These are phyloP conservation scores for Daboia siamensis DNA, from an alignment of 2,113 vertebrate species.

Conservation along the genomic window DNA sequence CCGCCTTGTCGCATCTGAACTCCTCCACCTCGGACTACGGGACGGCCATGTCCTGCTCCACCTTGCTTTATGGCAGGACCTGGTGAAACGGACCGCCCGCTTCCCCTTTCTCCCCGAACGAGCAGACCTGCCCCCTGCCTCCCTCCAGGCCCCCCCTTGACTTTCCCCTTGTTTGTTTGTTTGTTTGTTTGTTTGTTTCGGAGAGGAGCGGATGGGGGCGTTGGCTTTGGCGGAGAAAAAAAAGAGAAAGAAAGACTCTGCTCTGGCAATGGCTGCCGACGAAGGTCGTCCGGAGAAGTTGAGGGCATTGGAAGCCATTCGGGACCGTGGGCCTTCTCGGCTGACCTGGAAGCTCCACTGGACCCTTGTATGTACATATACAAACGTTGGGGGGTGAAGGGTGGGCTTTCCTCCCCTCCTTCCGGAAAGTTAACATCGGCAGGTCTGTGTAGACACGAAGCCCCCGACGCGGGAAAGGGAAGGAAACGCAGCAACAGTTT, in stretches of 20 bases:
- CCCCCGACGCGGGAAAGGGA: conserved; percentile 37
- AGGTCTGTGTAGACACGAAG: conserved; percentile 41
- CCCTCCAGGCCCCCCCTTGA: not conserved
- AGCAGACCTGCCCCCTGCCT: too few species aligned
- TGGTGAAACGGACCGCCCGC: conserved; percentile 80
- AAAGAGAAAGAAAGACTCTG: conserved; percentile 32
- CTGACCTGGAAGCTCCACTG: conserved; percentile 25
- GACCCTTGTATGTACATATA: conserved; percentile 65
- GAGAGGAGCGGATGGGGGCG: not conserved
- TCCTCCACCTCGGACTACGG: conserved; percentile 94
- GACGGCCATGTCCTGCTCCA: conserved; percentile 93
- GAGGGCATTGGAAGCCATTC: conserved; percentile 37
- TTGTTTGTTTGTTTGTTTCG: conserved; percentile 5
- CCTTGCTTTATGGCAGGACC: conserved; percentile 97
- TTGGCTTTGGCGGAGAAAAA: conserved; percentile 10
- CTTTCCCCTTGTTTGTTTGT: conserved; percentile 8
- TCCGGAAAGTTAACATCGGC: conserved; percentile 17
- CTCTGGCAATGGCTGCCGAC: conserved; percentile 17
- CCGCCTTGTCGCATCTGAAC: conserved; percentile 95
- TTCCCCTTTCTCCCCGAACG: too few species aligned
- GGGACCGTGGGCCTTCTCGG: conserved; percentile 44
- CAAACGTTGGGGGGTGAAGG: conserved; percentile 55
- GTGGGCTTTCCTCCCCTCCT: conserved; percentile 45
- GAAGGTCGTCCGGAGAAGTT: conserved; percentile 37
- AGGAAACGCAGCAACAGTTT: conserved; percentile 45